These are phyloP conservation scores for Drosophila grimshawi DNA, from an alignment of 1,140 invertebrate genomes.

Conservation along the genomic window DNA sequence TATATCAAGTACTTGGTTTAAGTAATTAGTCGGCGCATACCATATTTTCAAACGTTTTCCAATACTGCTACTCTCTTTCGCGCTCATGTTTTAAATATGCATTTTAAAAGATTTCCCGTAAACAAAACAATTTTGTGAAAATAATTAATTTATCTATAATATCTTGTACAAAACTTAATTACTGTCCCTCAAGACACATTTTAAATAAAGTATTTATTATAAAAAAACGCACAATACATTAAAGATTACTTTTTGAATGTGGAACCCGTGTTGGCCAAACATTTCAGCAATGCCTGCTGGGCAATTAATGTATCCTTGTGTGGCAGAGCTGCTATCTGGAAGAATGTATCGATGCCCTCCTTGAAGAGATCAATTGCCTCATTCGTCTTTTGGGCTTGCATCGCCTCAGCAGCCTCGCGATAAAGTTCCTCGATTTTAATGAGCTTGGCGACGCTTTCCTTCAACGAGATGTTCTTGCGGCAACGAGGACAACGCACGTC, in stretches of 20 bases:
- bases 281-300: conserved; percentile 87
- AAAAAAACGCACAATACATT: neutral
- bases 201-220: neutral
- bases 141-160: conserved; percentile 11
- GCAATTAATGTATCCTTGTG: conserved; percentile 86
- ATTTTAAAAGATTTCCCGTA: neutral
- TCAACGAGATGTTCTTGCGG: conserved; percentile 86
- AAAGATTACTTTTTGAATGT: conserved; percentile 67
- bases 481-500: conserved; percentile 86
- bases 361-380: conserved; percentile 84
- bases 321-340: conserved; percentile 86
- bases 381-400: conserved; percentile 84
- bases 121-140: conserved; percentile 5
- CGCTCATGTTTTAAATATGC: no score
- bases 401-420: conserved; percentile 82
- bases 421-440: conserved; percentile 86
- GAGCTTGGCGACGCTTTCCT: conserved; percentile 84
- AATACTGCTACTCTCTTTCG: neutral
- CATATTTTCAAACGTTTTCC: neutral
- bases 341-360: conserved; percentile 85
- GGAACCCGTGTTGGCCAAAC: conserved; percentile 85
- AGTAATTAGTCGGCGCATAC: neutral
- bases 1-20: neutral
- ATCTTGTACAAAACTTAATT: conserved; percentile 5
- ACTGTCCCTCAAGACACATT: neutral